Base-by-base conservation (phyloP, 2,888 invertebrate species). In the Plagiodera versicolora region DNA sequence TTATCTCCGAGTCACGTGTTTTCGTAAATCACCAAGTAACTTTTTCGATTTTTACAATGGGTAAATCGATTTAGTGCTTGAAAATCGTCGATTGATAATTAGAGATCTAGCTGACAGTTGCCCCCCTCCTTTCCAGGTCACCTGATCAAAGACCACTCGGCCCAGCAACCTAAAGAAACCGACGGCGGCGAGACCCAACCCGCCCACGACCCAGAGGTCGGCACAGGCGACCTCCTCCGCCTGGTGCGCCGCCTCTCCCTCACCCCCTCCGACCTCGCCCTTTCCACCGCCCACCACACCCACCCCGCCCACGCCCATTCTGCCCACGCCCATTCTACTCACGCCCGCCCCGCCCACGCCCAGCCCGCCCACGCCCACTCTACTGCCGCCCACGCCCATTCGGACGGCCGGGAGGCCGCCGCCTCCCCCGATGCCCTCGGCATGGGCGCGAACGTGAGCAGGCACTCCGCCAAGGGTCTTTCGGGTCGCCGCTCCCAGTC, bases 371-470 rank as follows among this genome's bases (percentile, higher is more conserved):
- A 49, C 18, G 54, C 46, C 17, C 44, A 9, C 14, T 11, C 32
- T 8, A 19, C 19, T 35, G 18, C n/a, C n/a, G n/a, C 4, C 14
- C 14, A 14, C 60, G 35, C 48, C 24, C 19, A 51, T 56, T 20
- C 49, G 28, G 0, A 49, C n/a, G 54, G 32, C 16, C 19, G 50
- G 39, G 49, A 54, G 58, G 52, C 55, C 81, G 81, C 82, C 82
- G 82, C 82, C 83, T 81, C 56, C 58, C 55, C 55, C 81, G 81
- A 83, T 82, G 82, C 82, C 83, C 82, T 70, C 69, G 84, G 80
- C 74, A 90, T 90, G 90, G 90, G 90, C 78, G 89, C 90, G 64
- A 90, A 90, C 84, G 86, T 90, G 76, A 89, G 90, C 83, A 87
- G 90, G 67, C 89, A 89, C 79, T 88, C 87, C 74, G 85, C 86